Percentiles rank a stretch among this genome's conserved stretches.
phyloP scores from a whole-genome alignment of 1,140 invertebrate genomes.

The Harpegnathos saltator region DNA sequence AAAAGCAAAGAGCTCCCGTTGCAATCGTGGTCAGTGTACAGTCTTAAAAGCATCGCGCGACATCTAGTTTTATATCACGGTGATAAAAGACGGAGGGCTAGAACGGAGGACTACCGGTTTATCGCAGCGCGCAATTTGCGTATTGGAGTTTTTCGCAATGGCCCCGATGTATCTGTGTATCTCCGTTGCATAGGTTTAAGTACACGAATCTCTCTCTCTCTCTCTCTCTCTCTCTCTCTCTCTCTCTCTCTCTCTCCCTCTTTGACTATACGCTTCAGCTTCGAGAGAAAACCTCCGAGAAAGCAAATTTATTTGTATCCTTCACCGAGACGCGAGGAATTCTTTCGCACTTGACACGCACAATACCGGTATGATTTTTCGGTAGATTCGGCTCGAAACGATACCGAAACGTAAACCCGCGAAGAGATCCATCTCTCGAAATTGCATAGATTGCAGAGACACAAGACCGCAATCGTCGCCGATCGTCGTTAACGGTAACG shows the following conservation, averaged over 20 bases:
- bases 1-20: not conserved
- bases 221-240: too few relatives aligned
- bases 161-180: not conserved
- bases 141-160: slow-evolving; percentile 61
- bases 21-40: not conserved
- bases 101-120: too few relatives aligned
- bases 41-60: not conserved
- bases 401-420: too few relatives aligned
- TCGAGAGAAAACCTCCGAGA: not conserved
- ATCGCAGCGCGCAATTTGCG: not conserved
- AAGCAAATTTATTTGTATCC: not conserved
- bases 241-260: too few relatives aligned
- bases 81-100: not conserved
- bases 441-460: too few relatives aligned
- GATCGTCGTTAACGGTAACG: too few relatives aligned
- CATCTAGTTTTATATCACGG: slow-evolving; percentile 15
- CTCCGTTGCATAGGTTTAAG: slow-evolving; percentile 40
- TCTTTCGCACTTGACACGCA: slow-evolving; percentile 1
- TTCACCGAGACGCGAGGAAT: not conserved
- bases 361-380: too few relatives aligned
- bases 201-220: slow-evolving; percentile 18
- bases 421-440: too few relatives aligned
- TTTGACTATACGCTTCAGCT: slow-evolving; percentile 22
- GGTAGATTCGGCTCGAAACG: too few relatives aligned
- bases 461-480: too few relatives aligned